Percentiles rank a stretch among this genome's conserved stretches.
Evolutionary conservation across 1,140 invertebrate species (phyloP).

Genomic region (Aphidius gifuensis): DNA sequence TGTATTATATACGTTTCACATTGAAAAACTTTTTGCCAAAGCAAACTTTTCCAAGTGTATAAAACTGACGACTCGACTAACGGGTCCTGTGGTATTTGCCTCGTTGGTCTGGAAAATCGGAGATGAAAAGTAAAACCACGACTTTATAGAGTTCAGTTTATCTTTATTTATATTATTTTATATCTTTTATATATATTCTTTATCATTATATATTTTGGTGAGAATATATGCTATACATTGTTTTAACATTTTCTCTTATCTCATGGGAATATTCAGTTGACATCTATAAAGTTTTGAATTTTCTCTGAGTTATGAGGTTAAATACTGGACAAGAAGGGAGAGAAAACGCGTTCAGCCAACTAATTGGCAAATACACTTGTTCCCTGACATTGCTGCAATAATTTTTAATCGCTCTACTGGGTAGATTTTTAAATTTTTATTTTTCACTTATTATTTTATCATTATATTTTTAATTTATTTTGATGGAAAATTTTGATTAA

Average conservation of each 20-base stretch:
- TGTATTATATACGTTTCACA: too few species aligned
- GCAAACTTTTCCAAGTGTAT: too few species aligned
- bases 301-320: neutral
- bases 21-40: too few species aligned
- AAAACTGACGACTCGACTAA: constrained; percentile 11
- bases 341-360: constrained; percentile 17
- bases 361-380: constrained; percentile 23
- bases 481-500: too few species aligned
- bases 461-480: too few species aligned
- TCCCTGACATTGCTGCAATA: constrained; percentile 11
- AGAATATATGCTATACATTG: neutral
- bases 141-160: neutral
- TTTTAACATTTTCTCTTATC: neutral
- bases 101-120: constrained; percentile 16
- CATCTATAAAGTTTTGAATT: constrained; percentile 18
- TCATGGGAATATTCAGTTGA: neutral
- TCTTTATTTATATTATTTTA: neutral
- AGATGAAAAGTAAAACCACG: constrained; percentile 15
- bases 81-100: constrained; percentile 10
- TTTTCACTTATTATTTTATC: too few species aligned
- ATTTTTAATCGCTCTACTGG: constrained; percentile 19
- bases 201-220: neutral
- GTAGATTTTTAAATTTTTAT: neutral
- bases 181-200: neutral
- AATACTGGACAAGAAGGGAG: neutral